These are phyloP conservation scores for Brenthis daphne DNA, from an alignment of 2,888 invertebrate species.

Conservation along the genomic window DNA sequence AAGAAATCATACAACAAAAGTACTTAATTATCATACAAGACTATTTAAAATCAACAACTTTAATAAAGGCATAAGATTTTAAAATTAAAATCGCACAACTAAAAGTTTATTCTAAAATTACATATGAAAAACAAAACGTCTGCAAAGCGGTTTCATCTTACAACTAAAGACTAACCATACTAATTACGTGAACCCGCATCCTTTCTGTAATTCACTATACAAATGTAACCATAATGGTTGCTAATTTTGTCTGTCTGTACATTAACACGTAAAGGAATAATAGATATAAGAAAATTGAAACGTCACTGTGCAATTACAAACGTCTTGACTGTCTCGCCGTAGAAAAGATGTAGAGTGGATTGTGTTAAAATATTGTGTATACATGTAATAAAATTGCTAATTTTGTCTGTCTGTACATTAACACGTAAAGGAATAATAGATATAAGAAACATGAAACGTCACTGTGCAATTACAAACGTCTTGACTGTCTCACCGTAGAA, in stretches of 20 bases:
- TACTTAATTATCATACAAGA: no score
- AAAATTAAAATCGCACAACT: no score
- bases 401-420: conserved; percentile 41
- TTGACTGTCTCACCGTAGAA: conserved; percentile 31
- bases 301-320: conserved; percentile 47
- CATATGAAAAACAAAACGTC: conserved; percentile 11
- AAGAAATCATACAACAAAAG: no score
- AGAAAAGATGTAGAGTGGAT: conserved; percentile 31
- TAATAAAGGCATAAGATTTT: no score
- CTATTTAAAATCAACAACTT: no score
- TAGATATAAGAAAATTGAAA: conserved; percentile 54
- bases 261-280: conserved; percentile 46
- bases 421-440: conserved; percentile 48
- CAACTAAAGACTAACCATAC: conserved; percentile 19
- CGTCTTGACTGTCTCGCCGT: conserved; percentile 37
- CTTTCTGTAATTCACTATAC: conserved; percentile 38
- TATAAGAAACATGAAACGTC: conserved; percentile 52
- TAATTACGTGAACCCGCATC: conserved; percentile 32
- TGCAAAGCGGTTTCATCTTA: background rate
- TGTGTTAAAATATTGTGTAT: background rate
- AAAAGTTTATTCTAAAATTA: conserved; percentile 1
- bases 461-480: conserved; percentile 47
- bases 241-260: conserved; percentile 42
- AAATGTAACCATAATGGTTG: conserved; percentile 46
- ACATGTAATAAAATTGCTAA: no score